Evolutionary conservation across 2,888 invertebrate species (phyloP), one percentile per base, ranked within the genome.

Genomic region (Amaurobius ferox): DNA sequence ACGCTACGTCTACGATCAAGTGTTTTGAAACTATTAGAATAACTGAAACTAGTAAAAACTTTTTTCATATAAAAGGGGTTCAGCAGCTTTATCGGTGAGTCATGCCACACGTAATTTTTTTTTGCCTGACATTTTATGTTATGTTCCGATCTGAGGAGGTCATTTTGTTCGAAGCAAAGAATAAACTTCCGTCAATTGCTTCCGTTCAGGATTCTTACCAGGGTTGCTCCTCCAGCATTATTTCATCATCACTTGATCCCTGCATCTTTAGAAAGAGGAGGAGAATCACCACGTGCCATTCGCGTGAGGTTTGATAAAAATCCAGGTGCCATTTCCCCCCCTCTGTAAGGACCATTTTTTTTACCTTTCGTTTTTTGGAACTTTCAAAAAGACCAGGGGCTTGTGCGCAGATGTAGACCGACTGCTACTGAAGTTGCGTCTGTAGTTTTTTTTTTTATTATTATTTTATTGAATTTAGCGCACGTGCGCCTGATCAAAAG

Each of bases 261-360:
- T 19, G 23, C 16, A 23, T 55, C 55, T 55, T 55, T 23, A 5
- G 40, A 68, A 67, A 13, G 62, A 29, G 62, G 67, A 23, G 39
- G 40, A 64, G 77, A 40, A 30, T 71, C 62, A 70, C 48, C 83
- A 83, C 83, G 83, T 55, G 83, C 70, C 77, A 28, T 39, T 77
- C 83, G 83, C 83, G 83, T 83, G 81, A 74, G 44, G 71, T 76
- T 44, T 44, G 39, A 29, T 48, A 71, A 64, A 30, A 35, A 80
- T 67, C 83, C 83, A 83, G 83, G 77, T 83, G 83, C 71, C 70
- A 28, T 40, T 40, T 67, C 26, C 30, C 9, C 35, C 23, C 19
- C 19, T 16, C 16, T 44, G 16, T 16, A 16, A 44, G 16, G 35
- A 23, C 32, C 35, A 35, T 23, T 9, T 67, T 39, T 55, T 66